Evolutionary conservation across 2,113 vertebrate species (phyloP).

Genomic region (Coregonus clupeaformis): DNA sequence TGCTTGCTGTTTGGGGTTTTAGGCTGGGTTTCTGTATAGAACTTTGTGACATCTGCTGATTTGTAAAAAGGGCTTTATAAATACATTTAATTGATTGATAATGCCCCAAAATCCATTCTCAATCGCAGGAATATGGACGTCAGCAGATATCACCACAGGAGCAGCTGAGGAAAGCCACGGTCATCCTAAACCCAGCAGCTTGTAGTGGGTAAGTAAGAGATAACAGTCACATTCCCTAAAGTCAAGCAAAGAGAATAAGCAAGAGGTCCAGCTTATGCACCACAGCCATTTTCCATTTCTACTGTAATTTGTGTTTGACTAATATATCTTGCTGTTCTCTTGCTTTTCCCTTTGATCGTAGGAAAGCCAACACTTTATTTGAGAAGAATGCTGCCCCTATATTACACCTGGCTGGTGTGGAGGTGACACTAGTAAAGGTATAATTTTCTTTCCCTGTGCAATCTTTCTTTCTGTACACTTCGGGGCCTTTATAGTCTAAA

Average conservation of each 20-base stretch:
- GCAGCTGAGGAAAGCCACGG: constrained; percentile 87
- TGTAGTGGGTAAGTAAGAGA: constrained; percentile 84
- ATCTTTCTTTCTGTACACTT: not conserved
- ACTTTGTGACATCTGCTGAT: too few relatives aligned
- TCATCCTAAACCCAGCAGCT: constrained; percentile 95
- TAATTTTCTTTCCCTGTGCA: not conserved
- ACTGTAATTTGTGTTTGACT: not conserved
- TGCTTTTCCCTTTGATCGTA: constrained; percentile 39
- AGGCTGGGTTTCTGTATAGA: too few relatives aligned
- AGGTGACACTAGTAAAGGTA: constrained; percentile 92
- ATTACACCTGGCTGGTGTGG: constrained; percentile 92
- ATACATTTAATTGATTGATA: too few relatives aligned
- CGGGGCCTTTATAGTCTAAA: not conserved
- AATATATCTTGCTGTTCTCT: not conserved
- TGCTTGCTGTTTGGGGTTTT: too few relatives aligned
- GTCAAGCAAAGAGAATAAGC: not conserved
- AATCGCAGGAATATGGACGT: constrained; percentile 83
- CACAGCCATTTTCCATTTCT: not conserved
- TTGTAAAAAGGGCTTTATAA: too few relatives aligned
- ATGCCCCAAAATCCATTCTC: not conserved
- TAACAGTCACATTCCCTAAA: not conserved
- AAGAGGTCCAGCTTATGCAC: not conserved
- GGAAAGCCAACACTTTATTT: constrained; percentile 93
- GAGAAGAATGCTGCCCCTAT: constrained; percentile 97
- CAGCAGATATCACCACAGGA: constrained; percentile 81